Conservation (phyloP, 2,113 vertebrate genomes). For the Platysternon megacephalum region DNA sequence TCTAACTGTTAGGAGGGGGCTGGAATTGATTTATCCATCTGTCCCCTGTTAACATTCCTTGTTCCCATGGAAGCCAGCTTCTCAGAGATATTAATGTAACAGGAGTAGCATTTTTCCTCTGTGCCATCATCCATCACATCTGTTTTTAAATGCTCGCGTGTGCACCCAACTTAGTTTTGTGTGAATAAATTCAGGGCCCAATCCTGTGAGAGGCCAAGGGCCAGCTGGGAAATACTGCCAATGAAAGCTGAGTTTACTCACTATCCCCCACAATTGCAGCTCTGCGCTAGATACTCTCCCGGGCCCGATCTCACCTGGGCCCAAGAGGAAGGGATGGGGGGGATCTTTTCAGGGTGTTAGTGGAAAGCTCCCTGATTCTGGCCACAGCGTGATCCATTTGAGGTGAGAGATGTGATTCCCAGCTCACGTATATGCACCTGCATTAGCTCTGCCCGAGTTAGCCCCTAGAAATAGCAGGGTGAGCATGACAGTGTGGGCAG, state of each 20-base stretch:
- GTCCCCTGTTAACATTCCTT: neutral
- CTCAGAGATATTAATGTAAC: neutral
- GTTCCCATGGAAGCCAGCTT: neutral
- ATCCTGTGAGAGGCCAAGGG: neutral
- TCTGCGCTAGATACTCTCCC: neutral
- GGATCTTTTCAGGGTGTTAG: rapidly evolving
- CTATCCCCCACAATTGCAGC: neutral
- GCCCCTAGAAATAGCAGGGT: neutral
- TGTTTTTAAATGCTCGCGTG: rapidly evolving
- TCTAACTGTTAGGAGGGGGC: neutral
- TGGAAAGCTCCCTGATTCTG: neutral
- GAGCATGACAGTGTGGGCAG: neutral
- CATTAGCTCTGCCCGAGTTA: neutral
- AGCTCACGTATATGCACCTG: neutral
- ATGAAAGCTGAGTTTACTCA: neutral
- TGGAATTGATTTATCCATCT: neutral
- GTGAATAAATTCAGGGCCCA: neutral
- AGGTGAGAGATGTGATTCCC: neutral
- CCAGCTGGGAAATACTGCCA: neutral
- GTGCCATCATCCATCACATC: neutral
- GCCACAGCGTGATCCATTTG: neutral
- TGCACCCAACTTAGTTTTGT: rapidly evolving
- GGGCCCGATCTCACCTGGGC: neutral
- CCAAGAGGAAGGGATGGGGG: neutral
- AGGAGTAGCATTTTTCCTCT: neutral